Evolutionary conservation across 37 sponge, comb jelly and placozoan species (phyloP), one percentile per base, ranked within the genome.

Genomic region (Lycopodina hypogea): DNA sequence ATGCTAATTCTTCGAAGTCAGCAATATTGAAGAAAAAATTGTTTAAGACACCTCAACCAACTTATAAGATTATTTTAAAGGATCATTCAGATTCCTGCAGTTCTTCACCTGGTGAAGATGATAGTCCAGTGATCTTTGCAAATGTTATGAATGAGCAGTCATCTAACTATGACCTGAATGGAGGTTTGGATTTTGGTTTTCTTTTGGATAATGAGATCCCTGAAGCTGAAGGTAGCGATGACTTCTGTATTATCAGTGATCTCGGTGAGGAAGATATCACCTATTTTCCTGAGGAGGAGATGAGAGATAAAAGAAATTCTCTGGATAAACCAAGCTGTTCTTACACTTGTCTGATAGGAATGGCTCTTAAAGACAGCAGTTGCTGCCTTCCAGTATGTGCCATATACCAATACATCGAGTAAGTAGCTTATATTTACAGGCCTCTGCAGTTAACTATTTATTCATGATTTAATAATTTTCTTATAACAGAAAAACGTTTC

Each of bases 301-400:
- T 12, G 48, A 45, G 9, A 45, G 48, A 45, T 4, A 45, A 45
- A 9, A 9, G 4, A 45, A 45, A 45, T 4, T 45, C 48, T 65
- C 66, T 32, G 2, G 45, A 57, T 45, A 84, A 58, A 42, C 93
- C 93, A 0, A 72, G 69, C 40, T 92, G 81, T 68, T 88, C 89
- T 28, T 92, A 92, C 73, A 70, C 93, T 34, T 88, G 93, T 82
- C 86, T 92, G 56, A 92, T 88, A 52, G 86, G 74, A 30, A 81
- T 92, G 89, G 93, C 93, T 24, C 53, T 92, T 33, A 81, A 80
- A 45, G 83, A 84, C 32, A 71, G 69, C 15, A 68, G 32, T 23
- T 77, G 75, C 3, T 80, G 72, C 7, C 71, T 92, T n/a, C 89
- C 89, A 48, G 93, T 92, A 9, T 65, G 72, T 40, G 89, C 84